Base-by-base conservation (phyloP, 1,140 invertebrate species). In the Globodera rostochiensis region DNA sequence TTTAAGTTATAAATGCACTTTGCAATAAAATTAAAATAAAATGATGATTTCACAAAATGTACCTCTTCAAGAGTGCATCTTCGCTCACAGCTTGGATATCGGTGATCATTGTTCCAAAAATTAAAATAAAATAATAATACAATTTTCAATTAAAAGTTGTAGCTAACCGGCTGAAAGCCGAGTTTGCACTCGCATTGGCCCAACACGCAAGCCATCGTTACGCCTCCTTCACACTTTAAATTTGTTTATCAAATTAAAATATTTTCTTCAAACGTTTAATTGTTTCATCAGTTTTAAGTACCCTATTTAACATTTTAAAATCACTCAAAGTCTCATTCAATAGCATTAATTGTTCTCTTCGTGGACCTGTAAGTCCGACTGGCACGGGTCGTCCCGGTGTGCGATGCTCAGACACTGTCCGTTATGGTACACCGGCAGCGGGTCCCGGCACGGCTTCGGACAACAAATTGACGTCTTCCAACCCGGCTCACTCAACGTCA, bases 391-490 rank as follows among this genome's bases (percentile, higher is more conserved):
- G 25, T 87, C 87, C n/a, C 87, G 49, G 74, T 88, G 87, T 69
- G 87, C 87, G 74, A 88, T 88, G 85, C 77, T 88, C 81, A 90
- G 80, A 73, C 88, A 89, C 70, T 89, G 89, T 71, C 88, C 88
- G 76, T 90, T 89, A 19, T 87, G 80, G 77, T 88, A 89, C 11
- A 89, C 83, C 15, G 88, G 88, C 25, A 88, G 89, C 25, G 88
- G 88, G 64, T 89, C 89, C 50, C 88, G 74, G 74, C 88, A 89
- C 19, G 88, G 88, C 79, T 86, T 80, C 47, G 88, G 88, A 76
- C 88, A 89, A 74, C 88, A 89, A 45, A 89, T 69, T 4, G 89
- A 89, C 13, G 86, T 86, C 74, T 89, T 89, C 88, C 89, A 90
- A 46, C 88, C 88, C 11, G 89, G 88, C 53, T 89, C 88, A 50